Evolutionary conservation across 2,113 vertebrate genomes (phyloP).

Genomic region (Gymnocephalus cernua): DNA sequence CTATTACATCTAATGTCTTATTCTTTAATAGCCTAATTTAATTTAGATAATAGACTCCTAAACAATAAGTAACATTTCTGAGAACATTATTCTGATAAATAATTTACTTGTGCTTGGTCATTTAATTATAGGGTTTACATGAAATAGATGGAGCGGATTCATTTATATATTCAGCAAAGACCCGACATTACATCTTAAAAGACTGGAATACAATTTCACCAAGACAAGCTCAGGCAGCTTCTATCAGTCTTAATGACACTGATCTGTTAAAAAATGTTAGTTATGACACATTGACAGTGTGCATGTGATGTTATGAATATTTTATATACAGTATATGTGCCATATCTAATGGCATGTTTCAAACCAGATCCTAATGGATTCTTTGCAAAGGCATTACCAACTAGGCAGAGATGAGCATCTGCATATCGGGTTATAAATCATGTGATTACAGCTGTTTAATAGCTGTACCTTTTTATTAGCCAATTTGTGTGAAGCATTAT

Average conservation of each 20-base stretch:
- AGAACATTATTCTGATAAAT: not conserved
- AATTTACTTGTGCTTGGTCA: too few relatives aligned
- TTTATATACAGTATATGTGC: slow-evolving; percentile 1
- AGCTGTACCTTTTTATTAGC: not conserved
- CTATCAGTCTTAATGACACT: not conserved
- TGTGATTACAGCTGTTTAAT: slow-evolving; percentile 4
- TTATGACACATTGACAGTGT: not conserved
- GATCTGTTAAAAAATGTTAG: slow-evolving; percentile 28
- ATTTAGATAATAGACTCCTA: not conserved
- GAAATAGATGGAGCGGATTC: not conserved
- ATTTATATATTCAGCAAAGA: not conserved
- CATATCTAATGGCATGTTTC: slow-evolving; percentile 18
- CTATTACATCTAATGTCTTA: not conserved
- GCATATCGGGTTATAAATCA: slow-evolving; percentile 11
- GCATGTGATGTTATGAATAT: slow-evolving; percentile 25
- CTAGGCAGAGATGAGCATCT: slow-evolving; percentile 16
- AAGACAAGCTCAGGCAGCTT: not conserved
- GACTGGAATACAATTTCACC: not conserved
- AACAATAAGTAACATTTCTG: not conserved
- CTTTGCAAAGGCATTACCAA: not conserved
- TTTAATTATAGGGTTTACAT: not conserved
- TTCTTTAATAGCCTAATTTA: not conserved
- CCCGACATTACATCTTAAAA: not conserved
- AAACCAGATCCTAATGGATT: slow-evolving; percentile 10
- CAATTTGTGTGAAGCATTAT: not conserved